phyloP scores from a whole-genome alignment of 2,113 vertebrate genomes.

The Solea senegalensis region DNA sequence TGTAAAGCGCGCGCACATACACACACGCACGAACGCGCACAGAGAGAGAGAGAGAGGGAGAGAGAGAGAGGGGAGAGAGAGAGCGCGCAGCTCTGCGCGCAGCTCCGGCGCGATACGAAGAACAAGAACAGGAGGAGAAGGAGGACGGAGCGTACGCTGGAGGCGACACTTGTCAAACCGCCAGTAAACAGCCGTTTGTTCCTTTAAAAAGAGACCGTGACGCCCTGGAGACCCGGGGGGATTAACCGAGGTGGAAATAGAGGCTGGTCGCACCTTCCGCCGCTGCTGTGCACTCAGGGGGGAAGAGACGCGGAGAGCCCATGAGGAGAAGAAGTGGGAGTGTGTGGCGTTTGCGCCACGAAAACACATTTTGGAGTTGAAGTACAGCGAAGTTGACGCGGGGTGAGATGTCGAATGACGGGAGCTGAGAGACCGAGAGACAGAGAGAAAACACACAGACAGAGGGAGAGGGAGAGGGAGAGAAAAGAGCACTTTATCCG shows the following conservation, averaged over 20 bases:
- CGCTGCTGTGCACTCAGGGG: slow-evolving; percentile 40
- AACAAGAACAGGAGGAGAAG: neutral
- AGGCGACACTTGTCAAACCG: slow-evolving; percentile 68
- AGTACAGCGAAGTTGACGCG: slow-evolving; percentile 55
- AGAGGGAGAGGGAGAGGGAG: neutral
- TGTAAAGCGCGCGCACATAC: slow-evolving; percentile 24
- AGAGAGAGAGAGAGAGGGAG: neutral
- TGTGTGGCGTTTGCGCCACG: slow-evolving; percentile 4
- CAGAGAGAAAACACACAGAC: neutral
- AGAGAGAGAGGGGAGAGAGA: neutral
- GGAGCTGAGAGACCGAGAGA: slow-evolving; percentile 5
- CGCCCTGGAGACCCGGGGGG: slow-evolving; percentile 29
- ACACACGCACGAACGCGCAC: neutral
- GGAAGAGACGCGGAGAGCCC: slow-evolving; percentile 17
- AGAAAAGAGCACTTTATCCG: slow-evolving; percentile 36
- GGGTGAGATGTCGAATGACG: slow-evolving; percentile 43
- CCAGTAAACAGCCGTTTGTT: slow-evolving; percentile 56
- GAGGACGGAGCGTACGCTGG: slow-evolving; percentile 11
- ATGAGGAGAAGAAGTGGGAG: neutral
- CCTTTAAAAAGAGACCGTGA: slow-evolving; percentile 36
- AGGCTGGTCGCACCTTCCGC: slow-evolving; percentile 53
- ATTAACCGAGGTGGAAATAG: slow-evolving; percentile 44
- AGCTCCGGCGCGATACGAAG: neutral
- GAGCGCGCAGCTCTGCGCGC: slow-evolving; percentile 11
- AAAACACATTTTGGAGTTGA: slow-evolving; percentile 48